Evolutionary conservation across 2,113 vertebrate genomes (phyloP), one percentile per base, ranked within the genome.

Genomic region (Fulmarus glacialis): DNA sequence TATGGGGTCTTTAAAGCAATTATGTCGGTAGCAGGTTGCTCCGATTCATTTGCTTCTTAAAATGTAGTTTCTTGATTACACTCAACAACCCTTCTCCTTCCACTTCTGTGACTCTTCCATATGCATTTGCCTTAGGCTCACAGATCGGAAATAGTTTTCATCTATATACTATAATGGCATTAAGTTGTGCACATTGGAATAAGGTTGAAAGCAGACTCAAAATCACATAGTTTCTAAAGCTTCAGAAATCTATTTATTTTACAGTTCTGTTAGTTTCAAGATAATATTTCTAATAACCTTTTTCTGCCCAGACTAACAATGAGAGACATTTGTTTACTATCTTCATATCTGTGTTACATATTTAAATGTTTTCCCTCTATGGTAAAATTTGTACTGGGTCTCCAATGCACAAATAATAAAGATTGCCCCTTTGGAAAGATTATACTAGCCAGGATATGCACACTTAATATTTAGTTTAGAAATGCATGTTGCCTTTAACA

Each of bases 1-100:
- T 97, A 72, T 86, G 68, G 58, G 77, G 34, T 93, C 82, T 97
- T 93, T 96, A 96, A 96, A 97, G 86, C 63, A 96, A 62, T 97
- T 94, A 93, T 92, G 66, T 94, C 6, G 11, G 68, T 82, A 97
- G 43, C 62, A 87, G 83, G 84, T 96, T 97, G 66, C 55, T 96
- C 82, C 36, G 6, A 70, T 95, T 92, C 59, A 74, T 96, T 96
- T 93, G 26, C 75, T 95, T 97, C 72, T 97, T 97, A 94, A 96
- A 96, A 94, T 87, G 80, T 62, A 64, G 34, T 88, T 97, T 95
- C 72, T 94, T 94, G 50, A 17, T 95, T 94, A 66, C 40, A 30
- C 43, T 96, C 47, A 94, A 17, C 55, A 94, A 2, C 62, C 38
- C 30, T 96, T 82, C 14, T 96, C 26, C 58, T 64, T 89, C 63